Evolutionary conservation across 2,113 vertebrate species (phyloP).

Genomic region (Trematomus loennbergii): DNA sequence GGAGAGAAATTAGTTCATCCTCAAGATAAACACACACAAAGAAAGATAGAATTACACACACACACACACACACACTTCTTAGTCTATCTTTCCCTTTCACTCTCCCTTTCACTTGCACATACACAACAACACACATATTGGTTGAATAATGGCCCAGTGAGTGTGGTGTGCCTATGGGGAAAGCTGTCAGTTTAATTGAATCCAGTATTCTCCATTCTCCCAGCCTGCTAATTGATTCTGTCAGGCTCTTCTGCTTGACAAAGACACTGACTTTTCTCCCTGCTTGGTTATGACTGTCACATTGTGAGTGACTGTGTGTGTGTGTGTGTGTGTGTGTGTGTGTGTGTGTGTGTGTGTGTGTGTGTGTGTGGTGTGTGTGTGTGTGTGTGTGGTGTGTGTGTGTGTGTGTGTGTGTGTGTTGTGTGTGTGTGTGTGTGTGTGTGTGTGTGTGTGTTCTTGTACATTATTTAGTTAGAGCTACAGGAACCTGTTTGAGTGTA

Average conservation of each 20-base stretch:
- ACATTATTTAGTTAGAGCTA: slow-evolving; percentile 48
- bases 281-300: slow-evolving; percentile 72
- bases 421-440: too few relatives aligned
- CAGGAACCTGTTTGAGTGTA: slow-evolving; percentile 22
- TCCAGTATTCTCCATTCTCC: slow-evolving; percentile 78
- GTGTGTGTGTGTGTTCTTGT: background rate
- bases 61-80: slow-evolving; percentile 11
- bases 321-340: slow-evolving; percentile 29
- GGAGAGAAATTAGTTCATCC: slow-evolving; percentile 69
- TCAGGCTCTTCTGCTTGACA: slow-evolving; percentile 80
- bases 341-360: slow-evolving; percentile 8
- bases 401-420: too few relatives aligned
- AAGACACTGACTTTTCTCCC: slow-evolving; percentile 78
- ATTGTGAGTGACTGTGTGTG: slow-evolving; percentile 35
- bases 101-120: background rate
- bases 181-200: slow-evolving; percentile 84
- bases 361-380: slow-evolving; percentile 9
- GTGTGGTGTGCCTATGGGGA: slow-evolving; percentile 74
- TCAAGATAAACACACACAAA: slow-evolving; percentile 63
- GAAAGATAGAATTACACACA: background rate
- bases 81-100: background rate
- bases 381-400: too few relatives aligned
- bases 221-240: slow-evolving; percentile 82
- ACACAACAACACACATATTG: slow-evolving; percentile 55
- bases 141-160: slow-evolving; percentile 78